Evolutionary conservation across 1,140 invertebrate species (phyloP), one percentile per base, ranked within the genome.

Genomic region (Chironomus tepperi): DNA sequence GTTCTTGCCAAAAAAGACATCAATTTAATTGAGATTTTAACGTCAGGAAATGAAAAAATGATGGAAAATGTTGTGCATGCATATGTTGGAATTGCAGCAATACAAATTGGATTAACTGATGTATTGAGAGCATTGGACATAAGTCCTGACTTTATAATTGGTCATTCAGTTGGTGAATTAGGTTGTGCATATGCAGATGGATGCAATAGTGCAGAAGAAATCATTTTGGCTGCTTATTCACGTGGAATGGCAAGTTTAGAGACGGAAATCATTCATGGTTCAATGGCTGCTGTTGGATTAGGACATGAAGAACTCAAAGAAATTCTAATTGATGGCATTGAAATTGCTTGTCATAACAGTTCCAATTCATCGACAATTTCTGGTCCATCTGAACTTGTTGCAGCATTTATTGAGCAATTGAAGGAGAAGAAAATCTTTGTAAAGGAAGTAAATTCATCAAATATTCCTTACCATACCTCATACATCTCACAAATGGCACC

Each of bases 121-220:
- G 76, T 92, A 6, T 80, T 96, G 1, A 83, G 78, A 7, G 80
- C 81, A 3, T 72, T 93, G 34, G 88, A 88, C 15, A 84, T 96
- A 5, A 79, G 83, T 42, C 89, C 91, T 2, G 91, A 93, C n/a
- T 57, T 15, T 15, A 57, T 57, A n/a, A n/a, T 57, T 12, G 47
- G 47, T 0, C 90, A 92, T 80, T 91, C 90, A 5, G 89, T 88
- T 6, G 89, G 89, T 43, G 89, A 90, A 82, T 79, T 90, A 43
- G 89, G 88, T 12, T 92, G 90, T 82, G 89, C 88, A 18, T 93
- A 93, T 83, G 89, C 89, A 75, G 91, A 93, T 82, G 89, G 88
- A n/a, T 87, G 86, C 74, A 82, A 91, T 43, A 90, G 89, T 42
- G 84, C 85, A n/a, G 89, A 91, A 78, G 87, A 93, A 81, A 89